phyloP scores from a whole-genome alignment of 2,888 invertebrate species.

The Mesorhabditis sp. region DNA sequence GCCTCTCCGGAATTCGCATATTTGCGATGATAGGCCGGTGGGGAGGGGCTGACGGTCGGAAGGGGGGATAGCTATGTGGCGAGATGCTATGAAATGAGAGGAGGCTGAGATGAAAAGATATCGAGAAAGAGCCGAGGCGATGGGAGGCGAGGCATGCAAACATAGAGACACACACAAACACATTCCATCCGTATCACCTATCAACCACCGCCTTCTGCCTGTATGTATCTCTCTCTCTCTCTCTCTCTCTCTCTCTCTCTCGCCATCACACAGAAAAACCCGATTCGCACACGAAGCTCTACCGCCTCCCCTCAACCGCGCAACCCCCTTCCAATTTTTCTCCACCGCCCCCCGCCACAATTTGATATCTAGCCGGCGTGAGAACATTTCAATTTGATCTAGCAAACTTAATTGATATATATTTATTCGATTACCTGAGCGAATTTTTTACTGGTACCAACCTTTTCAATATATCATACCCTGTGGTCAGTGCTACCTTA shows the following conservation, averaged over 20 bases:
- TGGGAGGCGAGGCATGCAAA: neutral
- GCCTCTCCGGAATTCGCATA: too few species aligned
- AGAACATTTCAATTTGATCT: constrained; percentile 17
- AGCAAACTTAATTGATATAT: constrained; percentile 8
- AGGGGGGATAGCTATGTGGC: too few species aligned
- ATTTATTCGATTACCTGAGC: too few species aligned
- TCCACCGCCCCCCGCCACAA: neutral
- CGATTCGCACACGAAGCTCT: constrained; percentile 14
- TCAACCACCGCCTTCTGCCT: neutral
- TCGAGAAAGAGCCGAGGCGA: constrained; percentile 1
- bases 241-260: constrained; percentile 7
- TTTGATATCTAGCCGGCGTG: neutral
- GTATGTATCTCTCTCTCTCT: neutral
- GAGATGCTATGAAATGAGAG: too few species aligned
- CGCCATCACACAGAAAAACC: neutral
- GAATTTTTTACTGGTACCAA: too few species aligned
- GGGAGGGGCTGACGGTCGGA: too few species aligned
- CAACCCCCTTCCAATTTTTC: constrained; percentile 4
- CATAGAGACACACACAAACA: neutral
- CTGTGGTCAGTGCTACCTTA: too few species aligned
- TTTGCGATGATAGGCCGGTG: too few species aligned
- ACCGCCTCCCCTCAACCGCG: neutral
- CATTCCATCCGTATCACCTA: neutral
- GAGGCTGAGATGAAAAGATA: neutral
- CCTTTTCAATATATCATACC: too few species aligned